Percentiles rank a stretch among this genome's conserved stretches.
These are phyloP conservation scores for Sorex araneus DNA, from an alignment of 2,113 vertebrate species.

Conservation along the genomic window DNA sequence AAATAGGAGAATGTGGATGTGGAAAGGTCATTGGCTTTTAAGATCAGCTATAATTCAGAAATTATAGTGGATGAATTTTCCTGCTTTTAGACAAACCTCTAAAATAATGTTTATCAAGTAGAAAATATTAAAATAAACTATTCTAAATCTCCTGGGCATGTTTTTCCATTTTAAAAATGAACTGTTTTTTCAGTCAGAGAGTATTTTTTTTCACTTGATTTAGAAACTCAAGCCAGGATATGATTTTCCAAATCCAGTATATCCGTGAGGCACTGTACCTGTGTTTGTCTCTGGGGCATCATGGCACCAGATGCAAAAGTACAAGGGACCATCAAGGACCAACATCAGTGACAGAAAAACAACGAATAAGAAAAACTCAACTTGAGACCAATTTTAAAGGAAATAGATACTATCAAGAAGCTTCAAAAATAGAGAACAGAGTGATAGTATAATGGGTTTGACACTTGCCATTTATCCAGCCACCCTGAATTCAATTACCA, in stretches of 20 bases:
- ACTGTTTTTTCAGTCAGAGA: not conserved
- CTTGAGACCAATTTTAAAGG: not conserved
- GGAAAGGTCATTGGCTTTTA: constrained; percentile 60
- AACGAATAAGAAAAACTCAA: not conserved
- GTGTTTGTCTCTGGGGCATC: not conserved
- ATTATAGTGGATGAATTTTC: constrained; percentile 46
- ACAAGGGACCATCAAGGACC: not conserved
- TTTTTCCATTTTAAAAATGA: constrained; percentile 55
- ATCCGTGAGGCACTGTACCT: not conserved
- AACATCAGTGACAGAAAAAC: not conserved
- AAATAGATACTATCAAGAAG: not conserved
- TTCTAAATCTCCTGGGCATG: not conserved
- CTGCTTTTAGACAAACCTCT: constrained; percentile 40
- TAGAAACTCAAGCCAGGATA: constrained; percentile 25
- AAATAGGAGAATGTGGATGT: constrained; percentile 29
- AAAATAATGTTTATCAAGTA: constrained; percentile 55
- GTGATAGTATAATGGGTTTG: no score
- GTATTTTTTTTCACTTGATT: not conserved
- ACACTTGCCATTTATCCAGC: no score
- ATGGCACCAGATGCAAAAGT: not conserved
- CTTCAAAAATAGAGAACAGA: not conserved
- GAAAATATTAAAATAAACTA: constrained; percentile 23
- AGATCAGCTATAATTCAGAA: constrained; percentile 56
- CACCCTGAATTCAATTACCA: no score
- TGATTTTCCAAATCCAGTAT: not conserved